A percentile compares a stretch with the other conserved stretches of the same genome.
phyloP scores from a whole-genome alignment of 2,888 invertebrate genomes.

The Synergus umbraculus region DNA sequence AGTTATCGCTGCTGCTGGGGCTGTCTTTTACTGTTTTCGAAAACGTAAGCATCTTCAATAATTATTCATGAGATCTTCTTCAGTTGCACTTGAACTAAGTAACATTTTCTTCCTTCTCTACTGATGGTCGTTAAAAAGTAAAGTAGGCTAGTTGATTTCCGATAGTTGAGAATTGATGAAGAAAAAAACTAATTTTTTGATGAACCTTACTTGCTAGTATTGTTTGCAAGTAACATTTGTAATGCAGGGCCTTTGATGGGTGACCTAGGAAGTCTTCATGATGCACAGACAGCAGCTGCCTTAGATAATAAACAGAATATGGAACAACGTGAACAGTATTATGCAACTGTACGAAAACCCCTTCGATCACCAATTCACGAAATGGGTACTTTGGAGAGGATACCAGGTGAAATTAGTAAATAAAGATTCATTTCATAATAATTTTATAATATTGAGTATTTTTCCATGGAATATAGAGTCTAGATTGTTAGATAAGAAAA shows the following conservation, averaged over 20 bases:
- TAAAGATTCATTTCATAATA: background rate
- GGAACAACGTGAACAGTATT: conserved; percentile 76
- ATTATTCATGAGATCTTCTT: conserved; percentile 81
- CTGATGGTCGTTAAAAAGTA: background rate
- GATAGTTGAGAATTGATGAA: background rate
- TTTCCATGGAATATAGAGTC: background rate
- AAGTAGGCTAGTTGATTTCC: background rate
- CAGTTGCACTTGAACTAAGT: background rate
- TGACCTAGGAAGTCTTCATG: conserved; percentile 74
- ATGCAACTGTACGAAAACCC: conserved; percentile 75
- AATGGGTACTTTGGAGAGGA: conserved; percentile 76
- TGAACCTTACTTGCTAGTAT: conserved; percentile 19
- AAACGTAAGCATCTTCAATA: conserved; percentile 68
- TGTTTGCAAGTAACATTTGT: conserved; percentile 43
- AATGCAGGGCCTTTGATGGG: conserved; percentile 80
- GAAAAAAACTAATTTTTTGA: background rate
- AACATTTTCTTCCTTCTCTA: background rate
- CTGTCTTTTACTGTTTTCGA: conserved; percentile 75
- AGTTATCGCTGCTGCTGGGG: conserved; percentile 74
- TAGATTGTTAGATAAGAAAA: background rate
- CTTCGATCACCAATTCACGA: conserved; percentile 78
- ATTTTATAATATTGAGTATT: background rate
- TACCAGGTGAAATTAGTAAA: conserved; percentile 69
- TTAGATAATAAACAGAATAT: conserved; percentile 77
- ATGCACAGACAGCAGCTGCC: conserved; percentile 75